Conservation (phyloP, 2,113 vertebrate species). For the Sialia sialis region DNA sequence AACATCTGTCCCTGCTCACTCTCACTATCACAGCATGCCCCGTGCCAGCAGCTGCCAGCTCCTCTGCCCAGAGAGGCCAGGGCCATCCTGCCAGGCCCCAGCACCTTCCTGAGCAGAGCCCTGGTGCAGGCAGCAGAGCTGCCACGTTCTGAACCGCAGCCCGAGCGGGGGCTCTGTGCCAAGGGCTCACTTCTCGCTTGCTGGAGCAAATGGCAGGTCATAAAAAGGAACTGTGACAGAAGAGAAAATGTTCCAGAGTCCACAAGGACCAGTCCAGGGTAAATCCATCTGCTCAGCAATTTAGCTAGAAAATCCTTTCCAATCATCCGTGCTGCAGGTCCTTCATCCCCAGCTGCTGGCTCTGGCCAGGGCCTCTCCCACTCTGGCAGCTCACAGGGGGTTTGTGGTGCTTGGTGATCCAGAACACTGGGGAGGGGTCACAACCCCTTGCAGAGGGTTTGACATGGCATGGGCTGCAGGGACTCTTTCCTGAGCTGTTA, state of each 20-base stretch:
- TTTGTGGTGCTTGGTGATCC: background rate
- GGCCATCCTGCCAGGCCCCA: background rate
- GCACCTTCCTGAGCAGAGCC: background rate
- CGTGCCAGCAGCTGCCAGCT: background rate
- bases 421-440: background rate
- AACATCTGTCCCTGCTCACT: accelerated
- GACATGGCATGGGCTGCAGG: accelerated
- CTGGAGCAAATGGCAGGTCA: constrained; percentile 56
- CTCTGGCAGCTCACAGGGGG: accelerated
- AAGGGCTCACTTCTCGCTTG: constrained; percentile 22
- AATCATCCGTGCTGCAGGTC: background rate
- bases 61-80: background rate
- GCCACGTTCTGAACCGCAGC: background rate
- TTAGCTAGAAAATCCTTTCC: constrained; percentile 39
- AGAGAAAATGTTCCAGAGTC: constrained; percentile 60
- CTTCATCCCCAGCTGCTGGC: background rate
- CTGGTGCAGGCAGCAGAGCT: accelerated
- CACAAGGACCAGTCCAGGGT: constrained; percentile 48
- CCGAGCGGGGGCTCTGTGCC: background rate
- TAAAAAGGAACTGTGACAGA: constrained; percentile 47
- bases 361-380: background rate
- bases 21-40: background rate
- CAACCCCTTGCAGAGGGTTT: background rate
- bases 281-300: constrained; percentile 63
- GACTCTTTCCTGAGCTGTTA: background rate